These are phyloP conservation scores for Lithobates sylvaticus DNA, from an alignment of 2,797 vertebrate species.

Conservation along the genomic window DNA sequence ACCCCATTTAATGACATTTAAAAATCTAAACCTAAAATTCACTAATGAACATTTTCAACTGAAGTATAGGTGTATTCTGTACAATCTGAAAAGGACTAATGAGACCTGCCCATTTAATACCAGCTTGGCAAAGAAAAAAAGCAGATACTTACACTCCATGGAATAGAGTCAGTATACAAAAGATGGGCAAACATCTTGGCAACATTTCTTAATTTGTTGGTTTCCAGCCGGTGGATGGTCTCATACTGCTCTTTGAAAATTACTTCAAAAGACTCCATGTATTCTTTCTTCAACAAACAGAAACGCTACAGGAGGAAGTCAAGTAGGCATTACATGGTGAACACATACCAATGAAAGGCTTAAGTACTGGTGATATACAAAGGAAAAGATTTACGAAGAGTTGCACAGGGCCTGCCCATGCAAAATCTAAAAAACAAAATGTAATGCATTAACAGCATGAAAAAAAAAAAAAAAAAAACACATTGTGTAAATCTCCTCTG, in stretches of 20 bases:
- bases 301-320: slow-evolving; percentile 83
- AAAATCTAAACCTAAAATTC: too few relatives aligned
- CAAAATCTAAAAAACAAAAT: not conserved
- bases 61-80: too few relatives aligned
- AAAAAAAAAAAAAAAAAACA: too few relatives aligned
- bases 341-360: not conserved
- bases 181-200: slow-evolving; percentile 97
- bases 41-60: too few relatives aligned
- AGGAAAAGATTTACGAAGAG: not conserved
- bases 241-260: slow-evolving; percentile 97
- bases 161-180: slow-evolving; percentile 94
- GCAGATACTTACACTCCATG: slow-evolving; percentile 91
- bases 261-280: slow-evolving; percentile 96
- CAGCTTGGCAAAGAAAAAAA: not conserved
- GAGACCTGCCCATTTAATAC: too few relatives aligned
- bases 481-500: too few relatives aligned
- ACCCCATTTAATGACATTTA: too few relatives aligned
- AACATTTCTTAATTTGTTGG: slow-evolving; percentile 97
- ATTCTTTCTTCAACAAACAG: slow-evolving; percentile 96
- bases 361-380: not conserved
- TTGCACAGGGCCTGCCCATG: not conserved
- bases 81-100: too few relatives aligned
- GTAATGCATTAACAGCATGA: too few relatives aligned
- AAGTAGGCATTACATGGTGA: not conserved
- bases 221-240: slow-evolving; percentile 96